Evolutionary conservation across 2,113 vertebrate genomes (phyloP).

Genomic region (Callaeas wilsoni): DNA sequence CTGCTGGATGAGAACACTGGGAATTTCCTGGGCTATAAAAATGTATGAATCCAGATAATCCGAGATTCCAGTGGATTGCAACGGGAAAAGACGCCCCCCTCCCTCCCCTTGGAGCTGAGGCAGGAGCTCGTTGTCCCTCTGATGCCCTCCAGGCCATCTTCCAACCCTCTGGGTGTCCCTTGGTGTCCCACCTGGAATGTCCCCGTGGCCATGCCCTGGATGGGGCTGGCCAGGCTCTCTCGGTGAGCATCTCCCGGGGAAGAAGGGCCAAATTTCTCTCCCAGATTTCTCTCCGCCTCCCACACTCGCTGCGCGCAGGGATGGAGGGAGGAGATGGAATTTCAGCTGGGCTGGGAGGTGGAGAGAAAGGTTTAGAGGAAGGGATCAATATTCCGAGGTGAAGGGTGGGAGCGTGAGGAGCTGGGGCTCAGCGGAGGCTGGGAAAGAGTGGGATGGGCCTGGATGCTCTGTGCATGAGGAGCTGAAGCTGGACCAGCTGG

Average conservation of each 20-base stretch:
- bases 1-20: background rate
- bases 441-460: rapidly evolving
- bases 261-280: background rate
- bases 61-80: background rate
- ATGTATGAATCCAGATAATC: background rate
- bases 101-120: background rate
- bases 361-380: background rate
- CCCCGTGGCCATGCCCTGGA: rapidly evolving
- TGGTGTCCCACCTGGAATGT: background rate
- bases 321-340: background rate
- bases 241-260: background rate
- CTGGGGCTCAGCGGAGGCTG: background rate
- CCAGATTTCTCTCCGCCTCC: background rate
- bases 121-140: background rate
- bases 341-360: background rate
- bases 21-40: background rate
- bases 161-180: background rate
- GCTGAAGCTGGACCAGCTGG: background rate
- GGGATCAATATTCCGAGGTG: background rate
- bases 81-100: rapidly evolving
- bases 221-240: background rate
- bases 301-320: rapidly evolving
- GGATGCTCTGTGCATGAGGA: rapidly evolving
- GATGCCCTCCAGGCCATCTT: background rate
- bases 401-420: background rate